phyloP scores from a whole-genome alignment of 2,888 invertebrate genomes.

The Monoplex corrugatus region DNA sequence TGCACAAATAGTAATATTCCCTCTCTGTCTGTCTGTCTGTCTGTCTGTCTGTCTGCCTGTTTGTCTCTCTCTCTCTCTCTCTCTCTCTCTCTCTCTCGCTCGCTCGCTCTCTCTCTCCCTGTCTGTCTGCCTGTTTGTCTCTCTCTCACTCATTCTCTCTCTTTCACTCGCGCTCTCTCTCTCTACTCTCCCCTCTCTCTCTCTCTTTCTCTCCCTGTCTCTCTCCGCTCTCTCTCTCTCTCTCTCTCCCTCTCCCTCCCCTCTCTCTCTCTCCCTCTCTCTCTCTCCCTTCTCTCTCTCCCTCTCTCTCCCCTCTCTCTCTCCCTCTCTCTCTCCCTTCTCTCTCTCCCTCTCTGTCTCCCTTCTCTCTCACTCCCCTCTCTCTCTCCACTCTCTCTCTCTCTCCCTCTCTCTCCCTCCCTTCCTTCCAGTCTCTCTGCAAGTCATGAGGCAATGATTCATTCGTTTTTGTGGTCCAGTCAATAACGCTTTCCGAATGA shows the following conservation, averaged over 20 bases:
- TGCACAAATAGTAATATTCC: too few relatives aligned
- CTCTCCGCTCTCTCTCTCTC: background rate
- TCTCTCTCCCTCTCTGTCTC: background rate
- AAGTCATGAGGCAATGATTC: too few relatives aligned
- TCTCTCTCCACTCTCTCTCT: background rate
- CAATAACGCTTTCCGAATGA: too few relatives aligned
- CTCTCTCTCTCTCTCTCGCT: background rate
- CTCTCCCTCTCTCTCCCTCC: background rate
- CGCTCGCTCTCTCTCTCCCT: background rate
- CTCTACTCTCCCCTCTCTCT: background rate
- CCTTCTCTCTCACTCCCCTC: background rate
- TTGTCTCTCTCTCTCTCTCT: background rate
- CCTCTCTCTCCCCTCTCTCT: background rate
- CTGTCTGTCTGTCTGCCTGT: background rate
- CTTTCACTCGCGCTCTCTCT: background rate
- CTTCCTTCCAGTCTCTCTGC: too few relatives aligned
- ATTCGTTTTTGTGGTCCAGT: too few relatives aligned
- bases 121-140: background rate
- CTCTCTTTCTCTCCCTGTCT: background rate
- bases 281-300: background rate
- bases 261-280: background rate
- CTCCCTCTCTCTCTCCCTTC: background rate
- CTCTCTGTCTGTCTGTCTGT: background rate
- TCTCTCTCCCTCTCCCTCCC: background rate
- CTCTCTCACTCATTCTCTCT: background rate